phyloP scores from a whole-genome alignment of 2,888 invertebrate species.

The Ptychoptera contaminata region DNA sequence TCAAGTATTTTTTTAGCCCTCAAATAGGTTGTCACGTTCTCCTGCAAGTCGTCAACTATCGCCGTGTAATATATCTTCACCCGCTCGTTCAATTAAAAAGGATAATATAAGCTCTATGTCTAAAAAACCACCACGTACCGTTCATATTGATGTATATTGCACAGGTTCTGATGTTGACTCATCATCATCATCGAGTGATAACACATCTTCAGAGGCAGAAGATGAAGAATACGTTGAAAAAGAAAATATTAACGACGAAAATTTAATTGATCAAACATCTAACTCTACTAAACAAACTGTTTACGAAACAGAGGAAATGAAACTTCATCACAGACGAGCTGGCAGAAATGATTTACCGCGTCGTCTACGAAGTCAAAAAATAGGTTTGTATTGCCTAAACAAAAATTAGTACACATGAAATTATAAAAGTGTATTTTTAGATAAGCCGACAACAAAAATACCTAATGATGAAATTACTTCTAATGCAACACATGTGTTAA shows the following conservation, averaged over 20 bases:
- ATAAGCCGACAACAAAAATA: background rate
- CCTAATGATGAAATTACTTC: background rate
- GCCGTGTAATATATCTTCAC: too few relatives aligned
- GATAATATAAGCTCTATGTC: slow-evolving; percentile 5
- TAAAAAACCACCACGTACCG: slow-evolving; percentile 41
- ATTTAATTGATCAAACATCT: slow-evolving; percentile 26
- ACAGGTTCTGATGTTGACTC: slow-evolving; percentile 41
- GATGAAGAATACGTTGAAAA: background rate
- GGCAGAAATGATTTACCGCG: slow-evolving; percentile 32
- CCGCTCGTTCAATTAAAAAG: slow-evolving; percentile 17
- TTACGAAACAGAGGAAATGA: slow-evolving; percentile 43
- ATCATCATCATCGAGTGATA: slow-evolving; percentile 14
- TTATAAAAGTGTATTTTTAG: background rate
- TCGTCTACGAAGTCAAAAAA: background rate
- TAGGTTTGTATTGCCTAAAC: background rate
- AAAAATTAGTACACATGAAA: background rate
- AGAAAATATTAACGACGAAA: slow-evolving; percentile 12
- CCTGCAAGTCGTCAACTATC: slow-evolving; percentile 4
- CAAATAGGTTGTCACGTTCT: slow-evolving; percentile 1
- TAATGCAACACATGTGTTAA: background rate
- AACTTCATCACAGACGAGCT: slow-evolving; percentile 39
- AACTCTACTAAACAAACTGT: slow-evolving; percentile 46
- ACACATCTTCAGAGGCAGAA: slow-evolving; percentile 18
- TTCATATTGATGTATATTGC: slow-evolving; percentile 61
- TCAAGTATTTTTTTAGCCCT: too few relatives aligned